phyloP scores from a whole-genome alignment of 2,888 invertebrate genomes.

The Cyaniris semiargus region DNA sequence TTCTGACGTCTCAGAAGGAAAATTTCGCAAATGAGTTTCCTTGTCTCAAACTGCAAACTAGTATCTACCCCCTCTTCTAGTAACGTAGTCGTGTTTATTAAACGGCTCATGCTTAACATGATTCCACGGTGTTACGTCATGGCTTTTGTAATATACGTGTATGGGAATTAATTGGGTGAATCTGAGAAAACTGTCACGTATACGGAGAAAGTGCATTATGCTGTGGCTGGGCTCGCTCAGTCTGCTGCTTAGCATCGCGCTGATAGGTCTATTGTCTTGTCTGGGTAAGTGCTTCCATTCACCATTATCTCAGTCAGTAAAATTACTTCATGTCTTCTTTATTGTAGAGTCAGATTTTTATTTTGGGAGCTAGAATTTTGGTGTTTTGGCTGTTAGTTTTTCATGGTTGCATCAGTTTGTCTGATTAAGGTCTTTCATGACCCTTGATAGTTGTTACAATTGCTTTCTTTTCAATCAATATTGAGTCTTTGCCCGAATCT shows the following conservation, averaged over 20 bases:
- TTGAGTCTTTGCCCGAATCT: background rate
- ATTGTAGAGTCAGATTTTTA: background rate
- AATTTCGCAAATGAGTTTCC: too few relatives aligned
- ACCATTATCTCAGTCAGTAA: background rate
- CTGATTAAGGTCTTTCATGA: background rate
- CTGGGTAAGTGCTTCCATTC: slow-evolving; percentile 3
- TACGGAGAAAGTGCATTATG: slow-evolving; percentile 39
- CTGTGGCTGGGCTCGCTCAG: background rate
- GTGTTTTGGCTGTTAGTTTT: background rate
- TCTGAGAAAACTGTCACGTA: slow-evolving; percentile 42
- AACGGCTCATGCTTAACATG: slow-evolving; percentile 3
- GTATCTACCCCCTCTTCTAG: too few relatives aligned
- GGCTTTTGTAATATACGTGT: slow-evolving; percentile 30
- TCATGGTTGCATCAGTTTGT: background rate
- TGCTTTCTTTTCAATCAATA: background rate
- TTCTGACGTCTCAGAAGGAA: too few relatives aligned
- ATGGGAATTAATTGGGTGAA: slow-evolving; percentile 39
- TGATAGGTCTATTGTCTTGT: slow-evolving; percentile 18
- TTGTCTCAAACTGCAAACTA: background rate
- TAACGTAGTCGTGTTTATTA: background rate
- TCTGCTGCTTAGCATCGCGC: slow-evolving; percentile 12
- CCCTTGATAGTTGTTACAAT: background rate
- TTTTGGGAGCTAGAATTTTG: background rate
- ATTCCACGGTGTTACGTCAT: slow-evolving; percentile 9
- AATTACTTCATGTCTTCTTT: background rate